Conservation (phyloP, 2,888 invertebrate species). For the Acutogordius australiensis region DNA sequence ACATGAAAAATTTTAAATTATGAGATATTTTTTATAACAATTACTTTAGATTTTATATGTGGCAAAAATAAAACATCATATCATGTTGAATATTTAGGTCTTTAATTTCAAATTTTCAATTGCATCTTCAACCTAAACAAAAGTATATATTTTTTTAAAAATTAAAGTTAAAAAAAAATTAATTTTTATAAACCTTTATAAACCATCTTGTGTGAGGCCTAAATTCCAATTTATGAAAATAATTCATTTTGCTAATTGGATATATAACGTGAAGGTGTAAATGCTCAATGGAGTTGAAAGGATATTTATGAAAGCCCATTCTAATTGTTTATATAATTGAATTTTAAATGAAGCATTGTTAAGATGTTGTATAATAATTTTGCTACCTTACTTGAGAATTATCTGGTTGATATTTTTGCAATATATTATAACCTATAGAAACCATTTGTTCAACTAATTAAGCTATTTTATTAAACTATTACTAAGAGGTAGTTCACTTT, state of each 20-base stretch:
- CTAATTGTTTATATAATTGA: not conserved
- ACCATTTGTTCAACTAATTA: too few species aligned
- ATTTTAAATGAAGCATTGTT: not conserved
- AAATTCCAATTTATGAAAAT: not conserved
- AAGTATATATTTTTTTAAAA: too few species aligned
- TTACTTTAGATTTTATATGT: too few species aligned
- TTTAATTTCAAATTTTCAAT: not conserved
- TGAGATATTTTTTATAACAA: too few species aligned
- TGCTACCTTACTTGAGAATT: not conserved
- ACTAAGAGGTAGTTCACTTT: not conserved
- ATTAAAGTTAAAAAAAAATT: not conserved
- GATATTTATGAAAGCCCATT: not conserved
- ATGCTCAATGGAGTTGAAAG: conserved; percentile 7
- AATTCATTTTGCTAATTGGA: not conserved
- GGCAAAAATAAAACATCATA: too few species aligned
- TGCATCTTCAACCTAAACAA: not conserved
- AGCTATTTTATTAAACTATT: too few species aligned
- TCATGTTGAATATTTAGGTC: too few species aligned
- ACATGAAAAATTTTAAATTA: too few species aligned
- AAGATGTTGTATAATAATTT: too few species aligned
- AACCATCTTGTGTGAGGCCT: not conserved
- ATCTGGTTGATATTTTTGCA: not conserved
- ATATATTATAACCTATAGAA: too few species aligned
- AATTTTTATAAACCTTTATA: not conserved
- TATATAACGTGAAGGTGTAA: not conserved